These are phyloP conservation scores for Equus quagga DNA, from an alignment of 2,113 vertebrate genomes.

Conservation along the genomic window DNA sequence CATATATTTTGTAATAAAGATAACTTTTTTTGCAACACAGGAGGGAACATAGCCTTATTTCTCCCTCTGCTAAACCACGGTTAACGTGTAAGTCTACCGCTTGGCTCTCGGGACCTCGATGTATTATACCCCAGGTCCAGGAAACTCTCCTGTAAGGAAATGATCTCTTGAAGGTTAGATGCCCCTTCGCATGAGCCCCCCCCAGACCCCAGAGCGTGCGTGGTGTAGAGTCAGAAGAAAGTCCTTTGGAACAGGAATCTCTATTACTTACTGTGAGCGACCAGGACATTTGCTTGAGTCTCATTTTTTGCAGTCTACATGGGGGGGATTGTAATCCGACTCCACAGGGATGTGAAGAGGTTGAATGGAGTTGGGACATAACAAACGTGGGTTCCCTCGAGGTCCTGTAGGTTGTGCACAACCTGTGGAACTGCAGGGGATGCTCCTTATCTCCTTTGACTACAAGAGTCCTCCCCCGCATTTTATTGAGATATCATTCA, in stretches of 20 bases:
- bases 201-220: rapidly evolving
- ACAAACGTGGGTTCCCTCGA: rapidly evolving
- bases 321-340: too few relatives aligned
- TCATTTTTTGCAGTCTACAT: background rate
- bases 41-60: background rate
- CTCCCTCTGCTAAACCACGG: background rate
- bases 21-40: background rate
- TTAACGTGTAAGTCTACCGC: background rate
- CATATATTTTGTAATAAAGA: background rate
- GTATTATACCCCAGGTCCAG: background rate
- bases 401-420: background rate
- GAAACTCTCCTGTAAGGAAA: background rate
- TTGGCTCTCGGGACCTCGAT: background rate
- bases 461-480: too few relatives aligned
- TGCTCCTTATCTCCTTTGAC: background rate
- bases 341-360: rapidly evolving
- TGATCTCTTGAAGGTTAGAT: background rate
- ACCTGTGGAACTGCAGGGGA: background rate
- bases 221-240: background rate
- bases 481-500: background rate
- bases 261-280: background rate
- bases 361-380: rapidly evolving
- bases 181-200: too few relatives aligned
- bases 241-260: background rate
- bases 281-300: background rate